Evolutionary conservation across 2,113 vertebrate genomes (phyloP).

Genomic region (Pimephales promelas): DNA sequence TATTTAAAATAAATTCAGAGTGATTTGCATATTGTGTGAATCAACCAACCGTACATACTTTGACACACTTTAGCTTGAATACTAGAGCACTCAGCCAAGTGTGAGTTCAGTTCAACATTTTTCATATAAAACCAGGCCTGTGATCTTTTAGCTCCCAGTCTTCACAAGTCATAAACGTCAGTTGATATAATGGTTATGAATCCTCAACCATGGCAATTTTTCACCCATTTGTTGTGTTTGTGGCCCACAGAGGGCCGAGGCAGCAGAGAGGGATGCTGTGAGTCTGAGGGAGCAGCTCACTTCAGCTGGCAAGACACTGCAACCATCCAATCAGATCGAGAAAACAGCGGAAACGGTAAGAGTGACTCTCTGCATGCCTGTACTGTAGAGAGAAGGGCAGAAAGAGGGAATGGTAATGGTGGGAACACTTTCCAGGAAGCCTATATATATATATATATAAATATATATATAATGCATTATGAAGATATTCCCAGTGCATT

Average conservation of each 20-base stretch:
- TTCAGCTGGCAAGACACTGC: slow-evolving; percentile 85
- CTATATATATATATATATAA: no score
- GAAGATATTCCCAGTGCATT: neutral
- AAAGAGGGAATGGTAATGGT: neutral
- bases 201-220: neutral
- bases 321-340: slow-evolving; percentile 84
- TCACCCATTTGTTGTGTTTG: slow-evolving; percentile 17
- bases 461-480: neutral
- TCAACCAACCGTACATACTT: slow-evolving; percentile 22
- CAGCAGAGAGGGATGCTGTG: slow-evolving; percentile 86
- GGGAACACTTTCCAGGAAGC: neutral
- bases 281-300: slow-evolving; percentile 85
- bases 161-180: neutral
- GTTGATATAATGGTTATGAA: slow-evolving; percentile 7
- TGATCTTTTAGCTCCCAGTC: slow-evolving; percentile 24
- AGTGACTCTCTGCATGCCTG: neutral
- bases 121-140: slow-evolving; percentile 18
- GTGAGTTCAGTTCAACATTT: slow-evolving; percentile 31
- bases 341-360: slow-evolving; percentile 84
- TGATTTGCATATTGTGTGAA: slow-evolving; percentile 28
- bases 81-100: slow-evolving; percentile 30
- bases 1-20: slow-evolving; percentile 11
- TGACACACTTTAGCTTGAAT: slow-evolving; percentile 22
- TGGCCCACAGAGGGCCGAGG: slow-evolving; percentile 85
- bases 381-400: neutral